Percentiles rank a stretch among this genome's conserved stretches.
phyloP scores from a whole-genome alignment of 2,888 invertebrate genomes.

The Formica aserva region DNA sequence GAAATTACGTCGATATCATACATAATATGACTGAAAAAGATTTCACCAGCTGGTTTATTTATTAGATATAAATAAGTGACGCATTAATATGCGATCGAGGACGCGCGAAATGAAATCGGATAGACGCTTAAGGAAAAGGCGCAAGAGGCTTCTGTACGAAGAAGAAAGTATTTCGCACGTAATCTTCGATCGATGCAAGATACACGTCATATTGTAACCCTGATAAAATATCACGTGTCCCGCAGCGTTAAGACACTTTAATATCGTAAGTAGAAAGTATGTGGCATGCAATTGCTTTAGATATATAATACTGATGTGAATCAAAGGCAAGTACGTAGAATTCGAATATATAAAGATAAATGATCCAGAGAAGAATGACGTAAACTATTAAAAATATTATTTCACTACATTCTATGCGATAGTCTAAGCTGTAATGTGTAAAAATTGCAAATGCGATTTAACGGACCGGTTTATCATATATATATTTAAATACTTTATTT shows the following conservation, averaged over 20 bases:
- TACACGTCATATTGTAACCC: conserved; percentile 23
- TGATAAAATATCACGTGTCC: conserved; percentile 41
- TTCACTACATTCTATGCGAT: neutral
- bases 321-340: neutral
- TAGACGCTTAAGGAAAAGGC: neutral
- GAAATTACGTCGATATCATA: conserved; percentile 30
- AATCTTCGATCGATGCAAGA: conserved; percentile 5
- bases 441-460: conserved; percentile 4
- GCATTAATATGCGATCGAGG: conserved; percentile 29
- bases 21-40: conserved; percentile 7
- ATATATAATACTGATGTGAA: neutral
- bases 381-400: neutral
- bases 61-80: conserved; percentile 31
- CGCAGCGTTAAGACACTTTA: conserved; percentile 39
- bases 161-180: conserved; percentile 36
- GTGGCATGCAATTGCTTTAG: conserved; percentile 24
- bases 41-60: conserved; percentile 17
- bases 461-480: neutral
- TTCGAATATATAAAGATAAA: conserved; percentile 10
- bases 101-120: conserved; percentile 5
- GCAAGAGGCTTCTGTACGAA: neutral
- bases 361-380: neutral
- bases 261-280: conserved; percentile 48
- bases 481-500: neutral
- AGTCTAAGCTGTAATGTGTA: neutral